phyloP scores from a whole-genome alignment of 2,888 invertebrate species.

The Agapetus fuscipes region DNA sequence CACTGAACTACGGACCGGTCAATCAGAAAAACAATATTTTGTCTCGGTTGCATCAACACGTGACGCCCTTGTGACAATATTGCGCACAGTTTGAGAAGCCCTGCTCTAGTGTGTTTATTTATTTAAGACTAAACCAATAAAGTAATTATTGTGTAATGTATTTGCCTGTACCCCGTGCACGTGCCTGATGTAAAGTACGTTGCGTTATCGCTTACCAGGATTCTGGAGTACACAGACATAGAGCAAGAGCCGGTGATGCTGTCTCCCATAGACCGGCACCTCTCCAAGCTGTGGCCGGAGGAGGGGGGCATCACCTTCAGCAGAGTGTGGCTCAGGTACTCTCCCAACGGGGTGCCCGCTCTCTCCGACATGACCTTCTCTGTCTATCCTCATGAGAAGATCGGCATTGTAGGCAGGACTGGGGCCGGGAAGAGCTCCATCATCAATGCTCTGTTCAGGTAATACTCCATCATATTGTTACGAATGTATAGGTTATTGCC shows the following conservation, averaged over 20 bases:
- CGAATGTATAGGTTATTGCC: no score
- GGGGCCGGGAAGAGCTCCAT: slow-evolving; percentile 63
- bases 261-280: slow-evolving; percentile 29
- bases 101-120: no score
- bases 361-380: slow-evolving; percentile 42
- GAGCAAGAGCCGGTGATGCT: slow-evolving; percentile 42
- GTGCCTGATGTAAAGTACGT: no score
- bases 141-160: no score
- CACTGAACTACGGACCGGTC: no score
- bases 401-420: slow-evolving; percentile 59
- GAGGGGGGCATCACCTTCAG: slow-evolving; percentile 42
- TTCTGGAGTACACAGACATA: slow-evolving; percentile 56
- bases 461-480: neutral
- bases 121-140: no score
- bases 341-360: slow-evolving; percentile 40
- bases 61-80: no score
- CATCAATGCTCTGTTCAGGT: slow-evolving; percentile 54
- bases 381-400: slow-evolving; percentile 46
- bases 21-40: no score
- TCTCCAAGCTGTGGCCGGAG: slow-evolving; percentile 43
- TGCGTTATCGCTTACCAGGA: no score
- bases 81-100: no score
- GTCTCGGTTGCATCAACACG: no score
- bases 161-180: no score
- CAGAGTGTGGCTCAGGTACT: slow-evolving; percentile 45